These are phyloP conservation scores for Hermaeophaga mercurialis DNA, from an alignment of 2,888 invertebrate species.

Conservation along the genomic window DNA sequence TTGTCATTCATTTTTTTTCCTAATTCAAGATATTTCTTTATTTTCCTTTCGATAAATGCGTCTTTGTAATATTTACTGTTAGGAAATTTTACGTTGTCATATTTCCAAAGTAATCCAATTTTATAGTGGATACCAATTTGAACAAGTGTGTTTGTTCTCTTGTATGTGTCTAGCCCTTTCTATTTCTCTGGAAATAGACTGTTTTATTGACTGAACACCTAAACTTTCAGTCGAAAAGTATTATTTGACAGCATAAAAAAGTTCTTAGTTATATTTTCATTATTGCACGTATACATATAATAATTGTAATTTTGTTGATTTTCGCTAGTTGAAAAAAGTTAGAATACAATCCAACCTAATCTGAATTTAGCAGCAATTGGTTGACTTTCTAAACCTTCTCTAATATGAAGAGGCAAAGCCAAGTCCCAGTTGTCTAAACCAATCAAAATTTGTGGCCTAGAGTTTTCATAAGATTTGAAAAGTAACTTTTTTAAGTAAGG, in stretches of 20 bases:
- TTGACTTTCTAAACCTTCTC: slow-evolving; percentile 21
- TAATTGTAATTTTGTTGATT: not conserved
- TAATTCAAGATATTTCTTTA: slow-evolving; percentile 25
- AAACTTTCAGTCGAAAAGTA: slow-evolving; percentile 27
- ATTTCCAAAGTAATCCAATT: no score
- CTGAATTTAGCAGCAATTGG: slow-evolving; percentile 34
- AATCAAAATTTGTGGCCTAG: slow-evolving; percentile 13
- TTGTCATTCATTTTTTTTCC: slow-evolving; percentile 27
- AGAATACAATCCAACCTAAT: slow-evolving; percentile 33
- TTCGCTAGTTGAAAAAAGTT: not conserved
- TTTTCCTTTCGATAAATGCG: slow-evolving; percentile 33
- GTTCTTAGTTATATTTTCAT: slow-evolving; percentile 2
- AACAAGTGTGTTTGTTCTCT: not conserved
- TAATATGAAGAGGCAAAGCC: slow-evolving; percentile 16
- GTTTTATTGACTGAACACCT: slow-evolving; percentile 14
- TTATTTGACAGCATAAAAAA: slow-evolving; percentile 14
- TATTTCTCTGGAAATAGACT: slow-evolving; percentile 9
- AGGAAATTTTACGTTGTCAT: no score
- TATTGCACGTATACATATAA: slow-evolving; percentile 1
- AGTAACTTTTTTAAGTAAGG: slow-evolving; percentile 7
- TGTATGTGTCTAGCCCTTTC: slow-evolving; percentile 27
- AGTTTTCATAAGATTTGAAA: slow-evolving; percentile 8
- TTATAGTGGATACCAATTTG: no score
- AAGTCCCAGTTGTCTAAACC: slow-evolving; percentile 23
- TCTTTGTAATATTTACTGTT: not conserved